Conservation (phyloP, 2,888 invertebrate species). For the Hesperia comma region DNA sequence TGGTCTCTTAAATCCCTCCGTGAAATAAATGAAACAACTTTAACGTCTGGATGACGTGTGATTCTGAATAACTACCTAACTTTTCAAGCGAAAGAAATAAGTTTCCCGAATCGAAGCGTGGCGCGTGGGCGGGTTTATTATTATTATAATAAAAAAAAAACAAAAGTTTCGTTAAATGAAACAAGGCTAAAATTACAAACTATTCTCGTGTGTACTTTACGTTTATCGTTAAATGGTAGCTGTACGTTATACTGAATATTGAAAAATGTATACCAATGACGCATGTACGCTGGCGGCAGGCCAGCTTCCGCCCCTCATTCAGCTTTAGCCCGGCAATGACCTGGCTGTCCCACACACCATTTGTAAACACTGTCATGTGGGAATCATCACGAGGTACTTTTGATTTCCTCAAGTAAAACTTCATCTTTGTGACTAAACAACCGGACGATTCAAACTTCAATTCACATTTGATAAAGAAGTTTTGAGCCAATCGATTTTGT, state of each 20-base stretch:
- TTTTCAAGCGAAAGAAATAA: too few relatives aligned
- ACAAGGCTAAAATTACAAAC: constrained; percentile 1
- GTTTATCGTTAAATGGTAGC: constrained; percentile 32
- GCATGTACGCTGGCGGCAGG: constrained; percentile 67
- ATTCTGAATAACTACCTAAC: too few relatives aligned
- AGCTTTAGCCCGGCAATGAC: constrained; percentile 76
- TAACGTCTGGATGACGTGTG: too few relatives aligned
- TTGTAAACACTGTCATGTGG: constrained; percentile 38
- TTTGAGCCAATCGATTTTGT: too few relatives aligned
- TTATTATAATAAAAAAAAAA: too few relatives aligned
- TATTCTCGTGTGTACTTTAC: constrained; percentile 21
- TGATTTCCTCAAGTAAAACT: constrained; percentile 1
- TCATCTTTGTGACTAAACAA: background rate
- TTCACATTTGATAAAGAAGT: too few relatives aligned
- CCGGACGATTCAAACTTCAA: too few relatives aligned
- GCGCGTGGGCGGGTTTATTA: too few relatives aligned
- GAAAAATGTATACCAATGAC: constrained; percentile 65
- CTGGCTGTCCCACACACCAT: constrained; percentile 57
- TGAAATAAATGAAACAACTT: too few relatives aligned
- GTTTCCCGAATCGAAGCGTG: too few relatives aligned
- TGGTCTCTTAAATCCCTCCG: too few relatives aligned
- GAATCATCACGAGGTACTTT: background rate
- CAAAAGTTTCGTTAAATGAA: background rate
- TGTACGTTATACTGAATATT: constrained; percentile 54
- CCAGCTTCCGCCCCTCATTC: constrained; percentile 79